These are phyloP conservation scores for Dascillus cervinus DNA, from an alignment of 2,888 invertebrate genomes.

Conservation along the genomic window DNA sequence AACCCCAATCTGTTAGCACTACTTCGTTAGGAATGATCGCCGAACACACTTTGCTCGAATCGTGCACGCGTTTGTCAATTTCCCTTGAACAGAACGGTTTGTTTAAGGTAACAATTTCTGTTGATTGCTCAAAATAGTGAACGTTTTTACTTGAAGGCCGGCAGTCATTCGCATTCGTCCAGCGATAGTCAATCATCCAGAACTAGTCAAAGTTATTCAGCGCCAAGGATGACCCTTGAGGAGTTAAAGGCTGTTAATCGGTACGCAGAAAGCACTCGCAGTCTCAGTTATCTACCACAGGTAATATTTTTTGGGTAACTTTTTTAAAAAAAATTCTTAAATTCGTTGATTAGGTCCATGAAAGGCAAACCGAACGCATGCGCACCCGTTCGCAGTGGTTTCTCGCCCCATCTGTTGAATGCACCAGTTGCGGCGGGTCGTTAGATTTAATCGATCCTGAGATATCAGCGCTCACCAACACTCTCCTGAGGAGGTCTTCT, in stretches of 20 bases:
- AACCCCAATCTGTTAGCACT: slow-evolving; percentile 50
- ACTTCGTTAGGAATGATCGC: slow-evolving; percentile 75
- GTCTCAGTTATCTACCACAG: slow-evolving; percentile 85
- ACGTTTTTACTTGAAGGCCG: slow-evolving; percentile 5
- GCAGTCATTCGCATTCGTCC: slow-evolving; percentile 46
- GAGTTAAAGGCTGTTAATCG: slow-evolving; percentile 80
- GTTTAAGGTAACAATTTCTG: slow-evolving; percentile 56
- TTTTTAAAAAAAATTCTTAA: not conserved
- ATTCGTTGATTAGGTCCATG: slow-evolving; percentile 67
- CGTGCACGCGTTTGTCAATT: slow-evolving; percentile 78
- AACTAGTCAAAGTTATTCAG: slow-evolving; percentile 50
- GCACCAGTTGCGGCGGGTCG: slow-evolving; percentile 41
- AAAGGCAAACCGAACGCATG: slow-evolving; percentile 94
- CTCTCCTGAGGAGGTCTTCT: slow-evolving; percentile 45
- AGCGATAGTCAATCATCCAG: slow-evolving; percentile 64
- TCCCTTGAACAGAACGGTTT: slow-evolving; percentile 78
- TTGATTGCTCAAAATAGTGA: no score
- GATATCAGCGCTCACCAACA: slow-evolving; percentile 37
- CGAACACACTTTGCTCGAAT: slow-evolving; percentile 78
- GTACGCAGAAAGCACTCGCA: slow-evolving; percentile 87
- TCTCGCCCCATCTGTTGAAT: slow-evolving; percentile 60
- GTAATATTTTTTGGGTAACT: slow-evolving; percentile 39
- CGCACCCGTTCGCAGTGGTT: slow-evolving; percentile 97
- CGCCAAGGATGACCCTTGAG: slow-evolving; percentile 70
- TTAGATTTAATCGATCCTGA: slow-evolving; percentile 41